Percentiles rank a stretch among this genome's conserved stretches.
Conservation (phyloP, 2,888 invertebrate species). For the Mamestra brassicae region DNA sequence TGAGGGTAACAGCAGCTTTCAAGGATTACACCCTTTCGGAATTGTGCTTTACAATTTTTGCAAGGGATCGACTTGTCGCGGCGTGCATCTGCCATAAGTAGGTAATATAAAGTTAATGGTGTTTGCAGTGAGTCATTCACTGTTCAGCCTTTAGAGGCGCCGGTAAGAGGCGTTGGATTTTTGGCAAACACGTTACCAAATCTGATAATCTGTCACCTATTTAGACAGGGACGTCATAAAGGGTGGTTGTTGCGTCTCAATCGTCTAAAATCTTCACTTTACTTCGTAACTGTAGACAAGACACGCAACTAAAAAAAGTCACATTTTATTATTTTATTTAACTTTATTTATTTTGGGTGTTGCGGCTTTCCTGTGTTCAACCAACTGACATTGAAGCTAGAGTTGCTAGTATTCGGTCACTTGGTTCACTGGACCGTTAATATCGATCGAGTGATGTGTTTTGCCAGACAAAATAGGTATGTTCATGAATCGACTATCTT, state of each 20-base stretch:
- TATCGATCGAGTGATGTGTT: not conserved
- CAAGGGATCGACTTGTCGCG: conserved; percentile 36
- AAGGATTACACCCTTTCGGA: conserved; percentile 38
- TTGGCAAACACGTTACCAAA: not conserved
- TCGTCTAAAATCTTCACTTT: too few species aligned
- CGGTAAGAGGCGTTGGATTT: not conserved
- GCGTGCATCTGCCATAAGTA: conserved; percentile 32
- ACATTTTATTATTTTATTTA: too few species aligned
- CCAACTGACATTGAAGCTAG: too few species aligned
- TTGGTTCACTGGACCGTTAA: not conserved
- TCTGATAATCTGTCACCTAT: not conserved
- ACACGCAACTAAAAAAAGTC: too few species aligned
- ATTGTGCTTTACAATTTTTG: conserved; percentile 44
- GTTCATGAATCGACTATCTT: too few species aligned
- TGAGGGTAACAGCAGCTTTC: conserved; percentile 45
- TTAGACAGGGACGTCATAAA: not conserved
- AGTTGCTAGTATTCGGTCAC: not conserved
- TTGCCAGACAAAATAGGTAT: not conserved
- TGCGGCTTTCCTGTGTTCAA: too few species aligned
- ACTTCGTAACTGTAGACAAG: too few species aligned
- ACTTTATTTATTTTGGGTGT: too few species aligned
- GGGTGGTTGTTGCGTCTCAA: too few species aligned
- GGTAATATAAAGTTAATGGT: conserved; percentile 16
- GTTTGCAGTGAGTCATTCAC: not conserved
- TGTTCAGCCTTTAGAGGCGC: not conserved